phyloP scores from a whole-genome alignment of 2,113 vertebrate genomes.

The Crypturellus undulatus region DNA sequence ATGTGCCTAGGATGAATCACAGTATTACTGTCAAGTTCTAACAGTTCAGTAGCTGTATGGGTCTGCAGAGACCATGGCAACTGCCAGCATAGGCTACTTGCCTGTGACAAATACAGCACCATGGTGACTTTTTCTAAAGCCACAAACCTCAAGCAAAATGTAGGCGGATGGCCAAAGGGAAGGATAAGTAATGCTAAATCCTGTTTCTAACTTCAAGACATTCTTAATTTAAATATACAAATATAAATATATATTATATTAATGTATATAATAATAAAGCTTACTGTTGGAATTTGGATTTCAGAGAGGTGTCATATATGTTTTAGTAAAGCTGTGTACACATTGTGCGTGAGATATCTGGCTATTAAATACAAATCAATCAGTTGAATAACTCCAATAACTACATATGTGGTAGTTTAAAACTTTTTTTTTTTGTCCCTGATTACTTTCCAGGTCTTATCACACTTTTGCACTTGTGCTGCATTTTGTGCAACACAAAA shows the following conservation, averaged over 20 bases:
- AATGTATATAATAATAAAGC: not conserved
- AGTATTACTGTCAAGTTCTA: too few species aligned
- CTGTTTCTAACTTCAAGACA: too few species aligned
- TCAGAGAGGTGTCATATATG: fast-evolving
- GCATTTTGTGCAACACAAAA: not conserved
- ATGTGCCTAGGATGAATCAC: not conserved
- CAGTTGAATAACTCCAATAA: not conserved
- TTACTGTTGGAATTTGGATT: not conserved
- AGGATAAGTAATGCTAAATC: too few species aligned
- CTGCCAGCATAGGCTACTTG: too few species aligned
- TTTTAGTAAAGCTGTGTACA: not conserved
- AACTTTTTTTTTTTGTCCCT: not conserved
- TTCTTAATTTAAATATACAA: too few species aligned
- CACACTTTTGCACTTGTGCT: not conserved
- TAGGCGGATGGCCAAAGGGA: too few species aligned
- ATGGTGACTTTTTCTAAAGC: too few species aligned
- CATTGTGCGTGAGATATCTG: not conserved
- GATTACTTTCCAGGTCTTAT: not conserved
- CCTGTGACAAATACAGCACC: too few species aligned
- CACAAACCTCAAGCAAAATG: too few species aligned
- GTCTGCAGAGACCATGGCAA: too few species aligned
- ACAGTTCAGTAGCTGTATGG: too few species aligned
- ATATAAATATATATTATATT: too few species aligned
- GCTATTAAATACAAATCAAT: not conserved
- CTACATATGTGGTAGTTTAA: fast-evolving